A percentile compares a stretch with the other conserved stretches of the same genome.
Conservation (phyloP, 2,113 vertebrate species). For the Numida meleagris region DNA sequence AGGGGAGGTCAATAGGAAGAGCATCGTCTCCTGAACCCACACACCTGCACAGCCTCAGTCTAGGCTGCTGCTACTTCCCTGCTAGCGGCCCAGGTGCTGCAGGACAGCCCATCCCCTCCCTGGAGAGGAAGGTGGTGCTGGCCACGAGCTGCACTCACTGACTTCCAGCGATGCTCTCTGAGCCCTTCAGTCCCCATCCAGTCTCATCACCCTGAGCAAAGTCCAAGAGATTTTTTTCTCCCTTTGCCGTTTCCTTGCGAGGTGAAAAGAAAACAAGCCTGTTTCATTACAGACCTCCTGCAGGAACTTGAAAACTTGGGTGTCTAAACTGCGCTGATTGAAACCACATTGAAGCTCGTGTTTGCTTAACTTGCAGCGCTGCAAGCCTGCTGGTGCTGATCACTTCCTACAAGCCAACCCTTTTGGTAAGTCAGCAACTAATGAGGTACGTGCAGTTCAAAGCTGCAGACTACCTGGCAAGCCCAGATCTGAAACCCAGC, state of each 20-base stretch:
- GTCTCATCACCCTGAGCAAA: accelerated
- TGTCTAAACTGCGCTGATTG: background rate
- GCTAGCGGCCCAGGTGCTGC: background rate
- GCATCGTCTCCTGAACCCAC: background rate
- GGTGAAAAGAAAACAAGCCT: conserved; percentile 6
- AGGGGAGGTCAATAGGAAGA: background rate
- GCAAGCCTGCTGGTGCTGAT: background rate
- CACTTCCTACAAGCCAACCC: background rate
- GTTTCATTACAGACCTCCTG: background rate
- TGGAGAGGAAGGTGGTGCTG: background rate
- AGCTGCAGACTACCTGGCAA: background rate
- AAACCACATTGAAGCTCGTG: background rate
- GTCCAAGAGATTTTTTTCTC: background rate
- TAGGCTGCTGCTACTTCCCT: background rate
- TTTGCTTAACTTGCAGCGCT: background rate
- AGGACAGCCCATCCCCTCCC: background rate
- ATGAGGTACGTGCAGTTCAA: background rate
- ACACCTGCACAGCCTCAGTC: background rate
- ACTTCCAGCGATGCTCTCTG: background rate
- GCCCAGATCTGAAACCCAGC: background rate
- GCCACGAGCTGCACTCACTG: background rate
- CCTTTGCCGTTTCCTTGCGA: background rate
- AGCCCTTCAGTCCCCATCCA: accelerated
- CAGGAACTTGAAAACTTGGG: background rate
- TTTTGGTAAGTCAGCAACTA: background rate